Evolutionary conservation across 2,797 vertebrate genomes (phyloP), one percentile per base, ranked within the genome.

Genomic region (Sebastolobus altivelis): DNA sequence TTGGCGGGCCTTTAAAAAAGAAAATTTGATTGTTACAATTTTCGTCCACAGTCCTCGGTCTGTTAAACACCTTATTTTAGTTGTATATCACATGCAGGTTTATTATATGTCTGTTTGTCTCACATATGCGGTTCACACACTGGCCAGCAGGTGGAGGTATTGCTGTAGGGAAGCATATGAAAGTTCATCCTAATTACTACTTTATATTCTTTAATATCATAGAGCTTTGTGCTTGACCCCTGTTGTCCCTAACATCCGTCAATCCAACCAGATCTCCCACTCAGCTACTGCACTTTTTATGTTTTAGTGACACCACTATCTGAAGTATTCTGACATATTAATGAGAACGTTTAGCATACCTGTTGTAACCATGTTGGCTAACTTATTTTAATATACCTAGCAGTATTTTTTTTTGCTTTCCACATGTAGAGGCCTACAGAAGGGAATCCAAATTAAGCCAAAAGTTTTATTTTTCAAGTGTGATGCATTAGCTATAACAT

Each of bases 211-310:
- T n/a, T 65, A 18, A 58, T 52, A 8, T 72, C 8, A n/a, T 22
- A 18, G 20, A 56, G 40, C 65, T 61, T 62, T 74, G 72, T 25
- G 62, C 66, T 80, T 74, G 29, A 79, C 33, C 66, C 58, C 55
- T 75, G 33, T 71, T 74, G 46, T 67, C 25, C 65, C 25, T 35
- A 20, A 71, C 43, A 35, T 35, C 29, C 4, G 8, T 61, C 66
- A 55, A 4, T 49, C 83, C 61, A 65, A 29, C 55, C 43, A 71
- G 35, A 27, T 61, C 9, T 12, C 40, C 79, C 67, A 56, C 54
- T 78, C 22, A 77, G 59, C 86, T 75, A 75, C 59, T 74, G 92
- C 91, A 94, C 91, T 94, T 94, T 77, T 81, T 18, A 79, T 60
- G 46, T 80, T 92, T 93, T 87, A 84, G 58, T 77, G 72, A 80